Evolutionary conservation across 2,113 vertebrate genomes (phyloP).

Genomic region (Alethe castanea): DNA sequence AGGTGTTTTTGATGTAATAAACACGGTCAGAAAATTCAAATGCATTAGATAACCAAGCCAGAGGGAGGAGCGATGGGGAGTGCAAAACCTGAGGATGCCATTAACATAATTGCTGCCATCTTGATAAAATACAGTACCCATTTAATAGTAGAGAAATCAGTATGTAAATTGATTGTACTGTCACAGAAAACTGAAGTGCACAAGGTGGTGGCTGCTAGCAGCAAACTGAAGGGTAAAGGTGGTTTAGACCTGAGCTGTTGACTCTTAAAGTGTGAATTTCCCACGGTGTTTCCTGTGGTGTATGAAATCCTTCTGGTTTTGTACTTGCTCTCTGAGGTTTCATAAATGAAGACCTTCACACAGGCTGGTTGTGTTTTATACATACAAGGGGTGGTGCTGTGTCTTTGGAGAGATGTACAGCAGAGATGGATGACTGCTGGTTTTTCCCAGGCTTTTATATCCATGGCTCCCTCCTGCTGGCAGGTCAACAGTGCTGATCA

Average conservation of each 20-base stretch:
- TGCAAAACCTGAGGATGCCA: neutral
- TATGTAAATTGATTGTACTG: neutral
- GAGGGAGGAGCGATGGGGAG: neutral
- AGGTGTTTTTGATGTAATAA: neutral
- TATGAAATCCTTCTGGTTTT: neutral
- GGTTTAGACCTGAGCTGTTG: neutral
- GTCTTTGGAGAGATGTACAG: neutral
- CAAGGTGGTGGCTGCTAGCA: neutral
- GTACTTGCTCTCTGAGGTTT: neutral
- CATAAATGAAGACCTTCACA: neutral
- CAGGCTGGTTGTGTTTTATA: neutral
- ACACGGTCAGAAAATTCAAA: neutral
- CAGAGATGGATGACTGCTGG: neutral
- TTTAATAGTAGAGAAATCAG: neutral
- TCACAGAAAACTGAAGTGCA: neutral
- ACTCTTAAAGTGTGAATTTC: neutral
- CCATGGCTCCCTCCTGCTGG: constrained; percentile 40
- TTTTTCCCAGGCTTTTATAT: constrained; percentile 37
- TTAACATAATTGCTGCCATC: neutral
- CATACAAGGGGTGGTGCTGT: neutral
- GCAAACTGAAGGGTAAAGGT: neutral
- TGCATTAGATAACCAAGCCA: neutral
- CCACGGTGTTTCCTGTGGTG: neutral
- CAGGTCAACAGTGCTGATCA: constrained; percentile 53
- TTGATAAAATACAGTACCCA: neutral